Evolutionary conservation across 2,113 vertebrate species (phyloP).

Genomic region (Climacteris rufus): DNA sequence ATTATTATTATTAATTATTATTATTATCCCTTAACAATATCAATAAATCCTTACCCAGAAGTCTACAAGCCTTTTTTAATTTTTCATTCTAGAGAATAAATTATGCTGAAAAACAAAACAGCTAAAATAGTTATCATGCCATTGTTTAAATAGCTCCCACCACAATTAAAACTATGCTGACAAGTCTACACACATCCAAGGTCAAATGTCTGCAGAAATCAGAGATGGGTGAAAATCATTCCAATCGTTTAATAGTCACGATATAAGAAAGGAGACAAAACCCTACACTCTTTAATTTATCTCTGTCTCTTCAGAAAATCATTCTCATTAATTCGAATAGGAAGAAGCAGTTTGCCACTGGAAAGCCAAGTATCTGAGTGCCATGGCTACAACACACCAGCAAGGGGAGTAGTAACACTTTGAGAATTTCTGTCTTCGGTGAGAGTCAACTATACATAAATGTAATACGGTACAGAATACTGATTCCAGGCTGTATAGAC

Average conservation of each 20-base stretch:
- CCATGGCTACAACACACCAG: constrained; percentile 64
- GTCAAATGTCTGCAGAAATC: rapidly evolving
- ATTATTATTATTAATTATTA: background rate
- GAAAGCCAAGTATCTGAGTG: background rate
- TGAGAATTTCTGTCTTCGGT: constrained; percentile 17
- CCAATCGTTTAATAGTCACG: background rate
- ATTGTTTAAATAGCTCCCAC: background rate
- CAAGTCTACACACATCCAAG: background rate
- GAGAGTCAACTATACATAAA: background rate
- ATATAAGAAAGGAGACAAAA: background rate
- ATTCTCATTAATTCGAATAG: background rate
- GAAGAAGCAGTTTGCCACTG: background rate
- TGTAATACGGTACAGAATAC: background rate
- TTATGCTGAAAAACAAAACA: background rate
- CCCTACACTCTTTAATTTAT: background rate
- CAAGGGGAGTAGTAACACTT: constrained; percentile 79
- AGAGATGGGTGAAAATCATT: background rate
- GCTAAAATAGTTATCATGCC: background rate
- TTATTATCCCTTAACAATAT: background rate
- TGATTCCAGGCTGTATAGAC: background rate
- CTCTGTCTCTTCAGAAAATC: background rate
- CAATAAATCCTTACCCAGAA: background rate
- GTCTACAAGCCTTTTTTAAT: background rate
- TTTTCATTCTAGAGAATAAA: background rate
- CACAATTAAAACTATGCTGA: background rate